Conservation (phyloP, 2,888 invertebrate genomes). For the Ischnura elegans region DNA sequence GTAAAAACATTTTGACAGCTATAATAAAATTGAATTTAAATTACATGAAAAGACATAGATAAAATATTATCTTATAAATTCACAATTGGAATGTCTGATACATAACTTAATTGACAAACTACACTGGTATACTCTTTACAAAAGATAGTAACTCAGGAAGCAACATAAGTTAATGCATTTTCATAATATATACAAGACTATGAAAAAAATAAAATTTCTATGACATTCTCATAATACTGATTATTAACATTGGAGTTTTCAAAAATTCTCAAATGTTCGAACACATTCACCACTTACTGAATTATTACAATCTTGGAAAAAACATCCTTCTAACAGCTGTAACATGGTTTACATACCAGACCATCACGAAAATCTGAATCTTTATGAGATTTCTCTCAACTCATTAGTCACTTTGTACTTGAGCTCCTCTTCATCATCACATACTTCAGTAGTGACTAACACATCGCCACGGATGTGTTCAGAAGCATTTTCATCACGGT, state of each 20-base stretch:
- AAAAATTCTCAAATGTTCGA: slow-evolving; percentile 36
- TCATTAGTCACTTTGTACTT: slow-evolving; percentile 65
- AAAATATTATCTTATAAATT: background rate
- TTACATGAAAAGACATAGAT: background rate
- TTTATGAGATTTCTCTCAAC: slow-evolving; percentile 53
- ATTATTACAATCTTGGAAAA: slow-evolving; percentile 39
- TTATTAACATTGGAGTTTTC: slow-evolving; percentile 48
- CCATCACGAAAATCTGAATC: background rate
- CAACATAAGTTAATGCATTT: slow-evolving; percentile 54
- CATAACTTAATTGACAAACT: background rate
- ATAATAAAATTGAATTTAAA: background rate
- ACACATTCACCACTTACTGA: slow-evolving; percentile 21
- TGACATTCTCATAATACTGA: slow-evolving; percentile 56
- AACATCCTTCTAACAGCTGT: slow-evolving; percentile 2
- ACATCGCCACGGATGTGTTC: slow-evolving; percentile 49
- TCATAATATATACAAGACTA: slow-evolving; percentile 45
- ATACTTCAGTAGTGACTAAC: slow-evolving; percentile 41
- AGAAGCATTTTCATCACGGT: slow-evolving; percentile 39
- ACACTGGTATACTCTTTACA: background rate
- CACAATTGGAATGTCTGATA: slow-evolving; percentile 33
- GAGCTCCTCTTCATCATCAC: slow-evolving; percentile 64
- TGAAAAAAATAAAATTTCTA: slow-evolving; percentile 51
- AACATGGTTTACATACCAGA: background rate
- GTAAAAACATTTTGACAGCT: slow-evolving; percentile 7
- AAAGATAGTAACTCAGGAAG: background rate